Evolutionary conservation across 2,113 vertebrate genomes (phyloP), one percentile per base, ranked within the genome.

Genomic region (Brachionichthys hirsutus): DNA sequence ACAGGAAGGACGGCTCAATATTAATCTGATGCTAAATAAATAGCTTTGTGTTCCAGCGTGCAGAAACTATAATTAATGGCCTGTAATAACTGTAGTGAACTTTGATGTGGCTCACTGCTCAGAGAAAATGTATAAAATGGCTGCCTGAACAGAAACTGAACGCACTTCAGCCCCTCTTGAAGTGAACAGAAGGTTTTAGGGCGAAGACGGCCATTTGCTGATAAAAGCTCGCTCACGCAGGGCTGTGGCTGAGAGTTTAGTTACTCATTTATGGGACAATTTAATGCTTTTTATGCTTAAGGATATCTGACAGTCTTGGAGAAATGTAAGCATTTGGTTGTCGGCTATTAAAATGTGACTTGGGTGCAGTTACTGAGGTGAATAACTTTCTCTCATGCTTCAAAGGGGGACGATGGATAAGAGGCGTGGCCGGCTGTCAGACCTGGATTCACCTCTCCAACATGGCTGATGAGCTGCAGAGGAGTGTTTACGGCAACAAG

Each of bases 1-100:
- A 58, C 38, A 55, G 9, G 9, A 36, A 20, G 50, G 20, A 42
- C 63, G 0, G 2, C 17, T 51, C 66, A 60, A 43, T 67, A 52
- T 78, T 85, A 4, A 75, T 35, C 4, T 36, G 40, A 77, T 54
- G 38, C 20, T 19, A 34, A 64, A 66, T 20, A 68, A 70, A 70
- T 44, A 51, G 49, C 40, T 59, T 59, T 62, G 20, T 18, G 8
- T 75, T 59, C 44, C 14, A 14, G 45, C 14, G 43, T 52, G 9
- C 51, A 30, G 9, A 44, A 22, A 49, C 52, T 54, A 62, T 78
- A 81, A 78, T 84, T 81, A 60, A 62, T 48, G 41, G 60, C 44
- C 36, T 63, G 13, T 55, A 48, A 71, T 56, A 44, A 63, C 48
- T 20, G 57, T 62, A 46, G 12, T 70, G 44, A 62, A 47, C 66